Conservation (phyloP, 2,888 invertebrate species). For the Hydrotaea diabolus region DNA sequence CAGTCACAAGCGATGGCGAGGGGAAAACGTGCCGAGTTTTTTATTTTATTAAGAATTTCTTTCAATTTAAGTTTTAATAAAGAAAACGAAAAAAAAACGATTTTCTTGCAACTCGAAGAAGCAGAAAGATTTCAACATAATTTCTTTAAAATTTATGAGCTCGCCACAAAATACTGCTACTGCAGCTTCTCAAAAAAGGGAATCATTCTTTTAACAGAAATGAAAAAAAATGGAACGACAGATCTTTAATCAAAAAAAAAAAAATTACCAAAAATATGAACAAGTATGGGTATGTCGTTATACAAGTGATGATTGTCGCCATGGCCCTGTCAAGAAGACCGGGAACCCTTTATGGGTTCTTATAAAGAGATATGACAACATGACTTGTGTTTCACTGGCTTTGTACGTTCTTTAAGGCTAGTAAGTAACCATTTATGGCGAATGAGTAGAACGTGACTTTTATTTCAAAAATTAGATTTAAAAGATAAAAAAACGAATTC, state of each 20-base stretch:
- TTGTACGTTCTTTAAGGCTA: neutral
- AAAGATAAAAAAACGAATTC: conserved; percentile 53
- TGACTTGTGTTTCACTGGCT: conserved; percentile 3
- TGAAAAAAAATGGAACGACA: no score
- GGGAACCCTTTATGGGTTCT: conserved; percentile 31
- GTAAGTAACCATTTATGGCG: conserved; percentile 58
- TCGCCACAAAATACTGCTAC: conserved; percentile 45
- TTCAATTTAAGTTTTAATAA: conserved; percentile 55
- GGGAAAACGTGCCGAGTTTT: conserved; percentile 3
- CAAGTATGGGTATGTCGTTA: neutral
- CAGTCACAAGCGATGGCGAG: neutral
- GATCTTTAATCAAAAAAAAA: conserved; percentile 58
- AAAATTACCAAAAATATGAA: conserved; percentile 39
- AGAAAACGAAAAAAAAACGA: conserved; percentile 42
- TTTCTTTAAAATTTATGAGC: conserved; percentile 60
- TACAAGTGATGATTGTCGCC: conserved; percentile 52
- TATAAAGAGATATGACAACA: no score
- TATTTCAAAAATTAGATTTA: conserved; percentile 64
- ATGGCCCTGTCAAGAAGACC: neutral
- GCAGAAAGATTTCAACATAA: conserved; percentile 46
- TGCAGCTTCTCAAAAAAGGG: conserved; percentile 21
- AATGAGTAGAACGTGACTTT: conserved; percentile 67
- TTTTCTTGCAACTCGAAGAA: conserved; percentile 29
- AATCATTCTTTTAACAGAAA: conserved; percentile 24
- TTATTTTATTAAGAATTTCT: conserved; percentile 54